These are phyloP conservation scores for Corythornis madagascariensis DNA, from an alignment of 2,113 vertebrate genomes.

Conservation along the genomic window DNA sequence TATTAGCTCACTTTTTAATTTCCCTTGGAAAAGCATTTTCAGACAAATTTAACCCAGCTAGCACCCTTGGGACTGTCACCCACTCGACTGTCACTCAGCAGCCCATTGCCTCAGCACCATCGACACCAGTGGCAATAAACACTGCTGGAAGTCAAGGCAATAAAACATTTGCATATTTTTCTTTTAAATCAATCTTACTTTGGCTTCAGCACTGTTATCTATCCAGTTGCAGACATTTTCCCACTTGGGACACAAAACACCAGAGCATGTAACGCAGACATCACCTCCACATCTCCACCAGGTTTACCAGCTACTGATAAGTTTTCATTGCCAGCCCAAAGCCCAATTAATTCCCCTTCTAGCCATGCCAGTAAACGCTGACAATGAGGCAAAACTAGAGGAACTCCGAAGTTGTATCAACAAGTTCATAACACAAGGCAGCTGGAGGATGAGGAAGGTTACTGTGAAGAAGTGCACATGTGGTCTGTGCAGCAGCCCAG, in stretches of 20 bases:
- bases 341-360: not conserved
- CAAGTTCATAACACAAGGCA: not conserved
- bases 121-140: not conserved
- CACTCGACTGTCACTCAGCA: rapidly evolving
- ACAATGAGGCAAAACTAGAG: not conserved
- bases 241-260: not conserved
- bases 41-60: not conserved
- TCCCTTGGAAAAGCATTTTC: not conserved
- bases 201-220: not conserved
- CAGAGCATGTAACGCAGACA: not conserved
- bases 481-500: not conserved
- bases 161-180: not conserved
- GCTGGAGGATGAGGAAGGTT: not conserved
- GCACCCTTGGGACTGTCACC: not conserved
- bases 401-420: rapidly evolving
- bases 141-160: not conserved
- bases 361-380: not conserved
- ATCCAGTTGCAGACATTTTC: not conserved
- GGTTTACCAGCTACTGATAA: not conserved
- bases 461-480: rapidly evolving
- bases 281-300: rapidly evolving
- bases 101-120: rapidly evolving
- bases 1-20: not conserved
- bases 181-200: not conserved
- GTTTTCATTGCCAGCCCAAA: not conserved